Percentiles rank a stretch among this genome's conserved stretches.
Evolutionary conservation across 2,888 invertebrate species (phyloP).

Genomic region (Nemapogon koenigi): DNA sequence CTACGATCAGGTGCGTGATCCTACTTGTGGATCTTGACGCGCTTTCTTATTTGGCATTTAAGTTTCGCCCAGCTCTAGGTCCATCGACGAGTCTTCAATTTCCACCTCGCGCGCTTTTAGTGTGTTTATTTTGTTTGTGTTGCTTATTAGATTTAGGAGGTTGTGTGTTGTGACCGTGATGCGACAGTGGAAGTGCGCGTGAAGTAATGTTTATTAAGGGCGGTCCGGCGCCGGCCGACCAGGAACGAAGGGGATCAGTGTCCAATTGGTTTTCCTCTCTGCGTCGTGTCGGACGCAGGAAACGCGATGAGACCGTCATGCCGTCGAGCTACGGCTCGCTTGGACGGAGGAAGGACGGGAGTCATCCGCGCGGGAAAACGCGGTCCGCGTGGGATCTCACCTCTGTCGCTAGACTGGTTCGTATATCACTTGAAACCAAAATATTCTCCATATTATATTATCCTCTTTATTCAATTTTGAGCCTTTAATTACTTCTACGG

Average conservation of each 20-base stretch:
- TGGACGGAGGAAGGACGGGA: slow-evolving; percentile 53
- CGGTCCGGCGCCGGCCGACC: slow-evolving; percentile 53
- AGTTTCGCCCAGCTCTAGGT: neutral
- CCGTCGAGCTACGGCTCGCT: slow-evolving; percentile 58
- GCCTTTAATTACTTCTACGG: neutral
- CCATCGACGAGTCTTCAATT: slow-evolving; percentile 2
- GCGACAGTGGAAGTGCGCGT: slow-evolving; percentile 26
- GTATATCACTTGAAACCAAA: slow-evolving; percentile 28
- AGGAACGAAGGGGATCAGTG: slow-evolving; percentile 72
- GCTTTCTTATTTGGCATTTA: slow-evolving; percentile 4
- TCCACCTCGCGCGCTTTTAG: slow-evolving; percentile 6
- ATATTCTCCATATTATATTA: neutral
- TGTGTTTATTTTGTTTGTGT: neutral
- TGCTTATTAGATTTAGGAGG: neutral
- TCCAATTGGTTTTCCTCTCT: slow-evolving; percentile 84
- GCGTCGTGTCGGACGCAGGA: slow-evolving; percentile 65
- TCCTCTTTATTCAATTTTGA: neutral
- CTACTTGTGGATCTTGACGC: too few relatives aligned
- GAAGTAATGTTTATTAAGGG: slow-evolving; percentile 62
- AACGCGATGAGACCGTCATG: slow-evolving; percentile 44
- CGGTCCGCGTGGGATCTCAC: slow-evolving; percentile 69
- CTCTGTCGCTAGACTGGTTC: slow-evolving; percentile 62
- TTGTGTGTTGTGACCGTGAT: neutral
- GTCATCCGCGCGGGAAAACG: slow-evolving; percentile 52
- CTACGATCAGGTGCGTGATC: slow-evolving; percentile 57